Base-by-base conservation (phyloP, 1,140 invertebrate species). In the Calliopsis andreniformis region DNA sequence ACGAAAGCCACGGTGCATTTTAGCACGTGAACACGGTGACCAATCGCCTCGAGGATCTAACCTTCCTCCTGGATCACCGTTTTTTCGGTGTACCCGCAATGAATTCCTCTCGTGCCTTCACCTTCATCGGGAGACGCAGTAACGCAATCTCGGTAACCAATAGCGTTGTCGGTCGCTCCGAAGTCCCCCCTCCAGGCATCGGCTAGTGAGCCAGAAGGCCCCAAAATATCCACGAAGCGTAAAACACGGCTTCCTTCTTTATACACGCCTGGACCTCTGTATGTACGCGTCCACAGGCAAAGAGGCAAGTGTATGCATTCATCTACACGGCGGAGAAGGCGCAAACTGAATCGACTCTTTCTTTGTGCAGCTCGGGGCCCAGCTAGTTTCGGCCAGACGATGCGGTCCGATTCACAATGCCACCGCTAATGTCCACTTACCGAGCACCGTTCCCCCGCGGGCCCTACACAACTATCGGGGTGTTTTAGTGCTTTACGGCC, bases 401-500 rank as follows among this genome's bases (percentile, higher is more conserved):
- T 79, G 84, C 80, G 81, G 85, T 83, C 64, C 83, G 82, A 87
- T 89, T 85, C 84, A 90, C 88, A 90, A 88, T 89, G 79, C 86
- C 79, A 83, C 78, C 84, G 82, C 87, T 91, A 90, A 90, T 90
- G 89, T 88, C 88, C 87, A 89, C 86, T 91, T 87, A 89, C 84
- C 80, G 82, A 67, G 76, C 66, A 64, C 82, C 30, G 72, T 82
- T 83, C 79, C 47, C 49, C 35, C 61, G 68, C 58, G 59, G 62
- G 69, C 75, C 72, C 71, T 80, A 63, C 35, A 71, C 72, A 79
- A 87, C 88, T 87, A 79, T 89, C 84, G 73, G 84, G 83, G 69
- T 88, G 87, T 89, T 91, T 90, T 91, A 89, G 78, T 90, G 89
- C 86, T 90, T 91, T 91, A 90, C 87, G 80, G 82, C 85, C 77